Evolutionary conservation across 1,140 invertebrate genomes (phyloP).

Genomic region (Augochlora pura): DNA sequence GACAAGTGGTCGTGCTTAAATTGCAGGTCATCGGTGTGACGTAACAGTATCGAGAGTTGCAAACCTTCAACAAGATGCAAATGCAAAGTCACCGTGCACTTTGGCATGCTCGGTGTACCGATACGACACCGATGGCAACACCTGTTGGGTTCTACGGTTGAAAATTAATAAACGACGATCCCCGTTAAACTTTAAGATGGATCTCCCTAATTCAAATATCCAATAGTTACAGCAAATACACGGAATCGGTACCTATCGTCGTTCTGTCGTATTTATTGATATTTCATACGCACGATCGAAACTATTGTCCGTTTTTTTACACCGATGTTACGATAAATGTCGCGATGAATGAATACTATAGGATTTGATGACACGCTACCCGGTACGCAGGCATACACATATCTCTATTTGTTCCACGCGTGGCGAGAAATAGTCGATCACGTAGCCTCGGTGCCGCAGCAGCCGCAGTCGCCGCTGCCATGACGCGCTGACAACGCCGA

Average conservation of each 20-base stretch:
- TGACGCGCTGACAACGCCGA: too few species aligned
- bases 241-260: too few species aligned
- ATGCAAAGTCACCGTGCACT: neutral
- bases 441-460: neutral
- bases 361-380: too few species aligned
- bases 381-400: too few species aligned
- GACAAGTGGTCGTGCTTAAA: neutral
- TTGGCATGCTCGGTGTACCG: neutral
- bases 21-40: neutral
- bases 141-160: neutral
- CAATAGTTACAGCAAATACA: too few species aligned
- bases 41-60: constrained; percentile 5
- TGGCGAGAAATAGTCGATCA: neutral
- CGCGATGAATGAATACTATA: too few species aligned
- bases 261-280: too few species aligned
- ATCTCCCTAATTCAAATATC: neutral
- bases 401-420: neutral
- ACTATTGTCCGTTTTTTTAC: too few species aligned
- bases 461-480: neutral
- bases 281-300: too few species aligned
- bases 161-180: neutral
- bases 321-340: too few species aligned
- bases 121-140: neutral
- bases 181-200: neutral
- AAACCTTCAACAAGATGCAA: neutral